Evolutionary conservation across 2,797 vertebrate genomes (phyloP).

Genomic region (Hippocampus kuda): DNA sequence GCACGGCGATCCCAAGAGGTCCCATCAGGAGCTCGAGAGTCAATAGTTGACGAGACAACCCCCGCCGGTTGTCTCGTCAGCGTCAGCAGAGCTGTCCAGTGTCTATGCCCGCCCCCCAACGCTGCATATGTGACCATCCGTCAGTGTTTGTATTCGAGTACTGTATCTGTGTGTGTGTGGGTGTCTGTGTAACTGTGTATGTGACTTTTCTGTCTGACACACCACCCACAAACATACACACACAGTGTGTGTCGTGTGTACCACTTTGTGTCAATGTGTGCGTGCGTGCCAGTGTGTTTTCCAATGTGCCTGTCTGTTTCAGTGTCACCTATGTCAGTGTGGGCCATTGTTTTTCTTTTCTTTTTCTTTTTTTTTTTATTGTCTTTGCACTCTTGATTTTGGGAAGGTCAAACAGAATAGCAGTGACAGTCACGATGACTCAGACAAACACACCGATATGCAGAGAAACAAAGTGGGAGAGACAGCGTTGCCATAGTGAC

Average conservation of each 20-base stretch:
- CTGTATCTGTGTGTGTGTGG: background rate
- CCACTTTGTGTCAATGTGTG: background rate
- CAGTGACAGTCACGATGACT: conserved; percentile 42
- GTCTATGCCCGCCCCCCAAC: conserved; percentile 12
- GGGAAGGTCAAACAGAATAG: conserved; percentile 40
- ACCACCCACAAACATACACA: too few relatives aligned
- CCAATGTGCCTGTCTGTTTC: too few relatives aligned
- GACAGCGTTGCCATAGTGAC: conserved; percentile 54
- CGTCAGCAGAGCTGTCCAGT: conserved; percentile 23
- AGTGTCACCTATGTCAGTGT: background rate
- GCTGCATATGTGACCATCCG: background rate
- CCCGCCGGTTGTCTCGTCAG: background rate
- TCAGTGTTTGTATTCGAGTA: background rate
- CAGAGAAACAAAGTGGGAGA: conserved; percentile 18
- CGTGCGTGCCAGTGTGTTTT: background rate
- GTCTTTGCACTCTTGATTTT: background rate
- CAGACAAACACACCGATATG: conserved; percentile 34
- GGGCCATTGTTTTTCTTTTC: background rate
- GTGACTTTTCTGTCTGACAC: too few relatives aligned
- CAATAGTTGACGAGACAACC: conserved; percentile 1
- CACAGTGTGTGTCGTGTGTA: background rate
- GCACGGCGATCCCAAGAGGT: too few relatives aligned
- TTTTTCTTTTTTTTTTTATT: background rate
- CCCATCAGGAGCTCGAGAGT: background rate
- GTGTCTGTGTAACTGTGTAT: background rate